Evolutionary conservation across 2,797 vertebrate species (phyloP).

Genomic region (Cyprinodon diabolis): DNA sequence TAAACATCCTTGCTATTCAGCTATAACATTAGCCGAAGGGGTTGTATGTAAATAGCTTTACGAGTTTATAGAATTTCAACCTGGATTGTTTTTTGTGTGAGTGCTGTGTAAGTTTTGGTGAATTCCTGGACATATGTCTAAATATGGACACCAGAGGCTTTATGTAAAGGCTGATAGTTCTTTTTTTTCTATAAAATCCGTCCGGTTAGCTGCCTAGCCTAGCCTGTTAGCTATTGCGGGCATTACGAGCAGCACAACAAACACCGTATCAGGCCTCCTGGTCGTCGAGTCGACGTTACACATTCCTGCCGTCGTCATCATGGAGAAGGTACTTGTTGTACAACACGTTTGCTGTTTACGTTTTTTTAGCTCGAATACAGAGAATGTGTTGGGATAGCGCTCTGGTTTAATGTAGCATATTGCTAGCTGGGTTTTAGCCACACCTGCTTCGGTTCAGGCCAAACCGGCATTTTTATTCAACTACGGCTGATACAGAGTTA

Average conservation of each 20-base stretch:
- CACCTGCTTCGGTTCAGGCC: constrained; percentile 56
- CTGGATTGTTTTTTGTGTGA: not conserved
- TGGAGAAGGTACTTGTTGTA: constrained; percentile 72
- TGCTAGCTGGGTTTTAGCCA: constrained; percentile 48
- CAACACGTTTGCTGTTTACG: too few species aligned
- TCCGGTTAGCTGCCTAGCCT: constrained; percentile 31
- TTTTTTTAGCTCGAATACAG: not conserved
- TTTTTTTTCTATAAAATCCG: constrained; percentile 13
- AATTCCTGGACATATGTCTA: not conserved
- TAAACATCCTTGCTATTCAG: constrained; percentile 36
- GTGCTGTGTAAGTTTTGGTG: not conserved
- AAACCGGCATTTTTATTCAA: constrained; percentile 34
- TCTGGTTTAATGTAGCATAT: constrained; percentile 13
- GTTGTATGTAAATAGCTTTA: constrained; percentile 42
- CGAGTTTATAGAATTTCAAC: constrained; percentile 37
- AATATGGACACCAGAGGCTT: constrained; percentile 37
- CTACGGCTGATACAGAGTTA: not conserved
- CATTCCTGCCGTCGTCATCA: constrained; percentile 30
- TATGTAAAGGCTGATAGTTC: constrained; percentile 29
- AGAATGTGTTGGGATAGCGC: not conserved
- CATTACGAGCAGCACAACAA: constrained; percentile 45
- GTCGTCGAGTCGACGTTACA: constrained; percentile 36
- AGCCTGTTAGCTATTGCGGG: constrained; percentile 52
- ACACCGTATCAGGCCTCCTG: constrained; percentile 18
- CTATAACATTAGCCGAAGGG: constrained; percentile 61